Evolutionary conservation across 2,113 vertebrate genomes (phyloP).

Genomic region (Saccopteryx bilineata): DNA sequence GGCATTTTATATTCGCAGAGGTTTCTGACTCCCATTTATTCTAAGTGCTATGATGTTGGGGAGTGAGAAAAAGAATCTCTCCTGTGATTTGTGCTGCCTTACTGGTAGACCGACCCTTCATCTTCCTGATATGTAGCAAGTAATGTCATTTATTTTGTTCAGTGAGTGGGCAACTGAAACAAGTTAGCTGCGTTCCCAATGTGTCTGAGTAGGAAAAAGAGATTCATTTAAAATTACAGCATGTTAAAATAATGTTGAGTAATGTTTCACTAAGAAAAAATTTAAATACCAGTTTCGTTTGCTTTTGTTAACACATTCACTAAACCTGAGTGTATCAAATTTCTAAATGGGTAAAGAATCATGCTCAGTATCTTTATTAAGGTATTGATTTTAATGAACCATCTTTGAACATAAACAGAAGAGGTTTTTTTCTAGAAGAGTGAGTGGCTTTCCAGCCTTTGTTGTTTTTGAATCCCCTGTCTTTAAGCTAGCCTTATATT

Average conservation of each 20-base stretch:
- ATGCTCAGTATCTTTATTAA: conserved; percentile 5
- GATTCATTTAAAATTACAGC: conserved; percentile 73
- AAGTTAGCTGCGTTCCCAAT: conserved; percentile 74
- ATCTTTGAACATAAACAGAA: background rate
- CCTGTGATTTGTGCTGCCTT: background rate
- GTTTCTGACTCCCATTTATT: background rate
- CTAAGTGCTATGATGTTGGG: background rate
- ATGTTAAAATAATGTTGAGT: conserved; percentile 65
- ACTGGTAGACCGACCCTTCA: background rate
- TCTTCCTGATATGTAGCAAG: conserved; percentile 46
- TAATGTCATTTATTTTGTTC: background rate
- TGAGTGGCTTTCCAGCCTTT: background rate
- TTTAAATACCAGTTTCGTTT: conserved; percentile 72
- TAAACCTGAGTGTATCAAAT: conserved; percentile 65
- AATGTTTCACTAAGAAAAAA: conserved; percentile 69
- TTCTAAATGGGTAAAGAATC: conserved; percentile 59
- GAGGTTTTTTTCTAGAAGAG: conserved; percentile 45
- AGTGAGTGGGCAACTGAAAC: conserved; percentile 60
- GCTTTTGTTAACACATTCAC: conserved; percentile 68
- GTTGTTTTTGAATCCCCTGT: conserved; percentile 34
- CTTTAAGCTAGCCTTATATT: conserved; percentile 37
- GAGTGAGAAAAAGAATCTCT: background rate
- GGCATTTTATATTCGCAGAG: background rate
- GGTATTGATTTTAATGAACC: conserved; percentile 44
- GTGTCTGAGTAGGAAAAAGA: conserved; percentile 71